These are phyloP conservation scores for Gorsachius magnificus DNA, from an alignment of 2,797 vertebrate species.

Conservation along the genomic window DNA sequence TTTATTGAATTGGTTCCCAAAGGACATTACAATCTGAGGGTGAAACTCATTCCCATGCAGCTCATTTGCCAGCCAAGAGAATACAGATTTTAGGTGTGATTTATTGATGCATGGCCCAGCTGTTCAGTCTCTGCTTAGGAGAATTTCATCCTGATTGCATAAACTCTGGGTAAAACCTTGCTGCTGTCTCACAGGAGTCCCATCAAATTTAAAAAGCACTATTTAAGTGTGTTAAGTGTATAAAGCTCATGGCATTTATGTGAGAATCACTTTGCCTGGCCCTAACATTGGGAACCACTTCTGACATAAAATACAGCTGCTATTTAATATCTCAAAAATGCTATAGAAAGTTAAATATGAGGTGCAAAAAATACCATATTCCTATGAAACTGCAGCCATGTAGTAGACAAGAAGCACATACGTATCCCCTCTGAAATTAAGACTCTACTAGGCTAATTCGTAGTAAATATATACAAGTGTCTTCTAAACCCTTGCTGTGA, in stretches of 20 bases:
- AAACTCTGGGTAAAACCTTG: not conserved
- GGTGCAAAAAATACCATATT: not conserved
- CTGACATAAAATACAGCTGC: not conserved
- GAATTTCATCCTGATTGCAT: not conserved
- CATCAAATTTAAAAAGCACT: not conserved
- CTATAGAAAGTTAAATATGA: not conserved
- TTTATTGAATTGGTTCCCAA: not conserved
- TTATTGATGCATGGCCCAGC: slow-evolving; percentile 20
- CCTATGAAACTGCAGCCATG: not conserved
- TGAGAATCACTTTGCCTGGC: not conserved
- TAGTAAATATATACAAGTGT: not conserved
- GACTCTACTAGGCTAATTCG: not conserved
- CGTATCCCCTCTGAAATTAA: not conserved
- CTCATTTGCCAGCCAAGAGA: not conserved
- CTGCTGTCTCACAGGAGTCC: not conserved
- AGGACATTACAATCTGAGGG: not conserved
- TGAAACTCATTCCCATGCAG: slow-evolving; percentile 5
- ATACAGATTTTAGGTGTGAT: not conserved
- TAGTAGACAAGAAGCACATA: not conserved
- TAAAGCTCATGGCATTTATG: slow-evolving; percentile 2
- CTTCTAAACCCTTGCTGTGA: not conserved
- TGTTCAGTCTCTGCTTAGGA: slow-evolving; percentile 27
- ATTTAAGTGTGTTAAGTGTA: not conserved
- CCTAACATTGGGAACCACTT: not conserved
- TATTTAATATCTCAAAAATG: not conserved